These are phyloP conservation scores for Sigmodon hispidus DNA, from an alignment of 2,113 vertebrate genomes.

Conservation along the genomic window DNA sequence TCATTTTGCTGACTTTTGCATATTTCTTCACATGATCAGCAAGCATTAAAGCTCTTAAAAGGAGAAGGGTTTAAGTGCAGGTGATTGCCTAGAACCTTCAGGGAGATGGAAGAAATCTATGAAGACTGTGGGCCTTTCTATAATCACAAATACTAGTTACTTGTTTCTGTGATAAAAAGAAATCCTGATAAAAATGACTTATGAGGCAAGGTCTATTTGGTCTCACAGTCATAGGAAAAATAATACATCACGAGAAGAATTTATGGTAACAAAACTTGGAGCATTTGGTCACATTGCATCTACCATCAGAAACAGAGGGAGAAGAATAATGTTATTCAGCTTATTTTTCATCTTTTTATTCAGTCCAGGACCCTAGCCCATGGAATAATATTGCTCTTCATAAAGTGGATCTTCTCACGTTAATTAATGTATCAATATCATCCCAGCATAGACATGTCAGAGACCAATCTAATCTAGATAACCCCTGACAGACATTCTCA, in stretches of 20 bases:
- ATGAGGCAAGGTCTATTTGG: neutral
- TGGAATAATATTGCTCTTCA: neutral
- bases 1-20: neutral
- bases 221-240: neutral
- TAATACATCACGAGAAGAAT: neutral
- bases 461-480: neutral
- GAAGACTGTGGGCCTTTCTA: neutral
- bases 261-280: neutral
- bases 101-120: neutral
- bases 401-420: neutral
- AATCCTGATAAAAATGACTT: neutral
- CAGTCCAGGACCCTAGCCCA: neutral
- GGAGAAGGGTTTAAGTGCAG: neutral
- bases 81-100: neutral
- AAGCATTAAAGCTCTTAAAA: constrained; percentile 5
- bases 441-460: neutral
- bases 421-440: neutral
- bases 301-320: neutral
- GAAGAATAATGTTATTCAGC: neutral
- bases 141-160: neutral
- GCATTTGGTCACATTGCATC: neutral
- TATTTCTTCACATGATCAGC: constrained; percentile 45
- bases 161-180: neutral
- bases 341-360: neutral
- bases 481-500: neutral